Base-by-base conservation (phyloP, 2,797 vertebrate genomes). In the Microchirus variegatus region DNA sequence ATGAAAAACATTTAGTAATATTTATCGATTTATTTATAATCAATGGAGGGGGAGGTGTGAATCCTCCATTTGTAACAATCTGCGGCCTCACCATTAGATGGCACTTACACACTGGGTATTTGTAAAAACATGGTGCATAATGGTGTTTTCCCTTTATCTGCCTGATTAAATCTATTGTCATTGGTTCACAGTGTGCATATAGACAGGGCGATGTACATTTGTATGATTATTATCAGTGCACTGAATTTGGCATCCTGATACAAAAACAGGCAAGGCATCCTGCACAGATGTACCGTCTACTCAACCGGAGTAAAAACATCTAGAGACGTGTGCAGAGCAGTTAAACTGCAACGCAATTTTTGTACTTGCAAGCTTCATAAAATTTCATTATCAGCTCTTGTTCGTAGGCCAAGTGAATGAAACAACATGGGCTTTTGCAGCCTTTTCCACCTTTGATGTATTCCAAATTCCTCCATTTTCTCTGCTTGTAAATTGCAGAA, bases 251-350 rank as follows among this genome's bases (percentile, higher is more conserved):
- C 69, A 31, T 31, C 31, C 31, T 31, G 31, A 31, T 31, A 7
- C 31, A 31, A 5, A 31, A 31, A 56, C 40, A n/a, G 50, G 53
- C 35, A 43, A 48, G 17, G 41, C 35, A 63, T 56, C 49, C 47
- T 65, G 63, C 51, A 17, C 46, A 37, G 35, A 61, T 38, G 31
- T 31, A 31, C 31, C 0, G 18, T 44, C 31, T 55, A 62, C 61
- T 61, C 40, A 68, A 50, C n/a, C 31, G 9, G 49, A 70, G 46
- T 55, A 53, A 70, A 57, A 62, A 57, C 64, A 72, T 16, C 52
- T 74, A 53, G 55, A 26, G 16, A 44, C 14, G n/a, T 16, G 38
- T n/a, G 22, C 22, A 16, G 19, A 35, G 13, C 10, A 16, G 52
- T 57, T 10, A 53, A 52, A 46, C 56, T 8, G 16, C 16, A 54